Evolutionary conservation across 2,113 vertebrate species (phyloP).

Genomic region (Natator depressus): DNA sequence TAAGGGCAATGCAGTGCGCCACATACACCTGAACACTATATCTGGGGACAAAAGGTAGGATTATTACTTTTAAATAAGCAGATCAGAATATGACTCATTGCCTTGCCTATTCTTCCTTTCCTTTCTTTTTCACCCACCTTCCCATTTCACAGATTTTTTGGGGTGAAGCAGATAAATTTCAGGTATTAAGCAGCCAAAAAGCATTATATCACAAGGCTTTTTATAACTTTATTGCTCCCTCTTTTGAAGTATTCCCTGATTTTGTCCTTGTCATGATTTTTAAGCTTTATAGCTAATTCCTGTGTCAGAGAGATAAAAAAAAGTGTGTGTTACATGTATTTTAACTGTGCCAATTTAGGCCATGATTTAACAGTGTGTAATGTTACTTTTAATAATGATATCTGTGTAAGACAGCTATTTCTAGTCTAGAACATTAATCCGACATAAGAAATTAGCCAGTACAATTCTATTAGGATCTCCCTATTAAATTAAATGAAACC

Average conservation of each 20-base stretch:
- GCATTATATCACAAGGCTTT: not conserved
- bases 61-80: constrained; percentile 19
- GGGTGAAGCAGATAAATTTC: not conserved
- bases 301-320: constrained; percentile 6
- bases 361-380: constrained; percentile 3
- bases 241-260: not conserved
- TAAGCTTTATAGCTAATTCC: not conserved
- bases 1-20: constrained; percentile 7
- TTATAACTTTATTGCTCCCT: constrained; percentile 2
- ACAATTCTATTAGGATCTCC: constrained; percentile 51
- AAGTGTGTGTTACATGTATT: not conserved
- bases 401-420: constrained; percentile 38
- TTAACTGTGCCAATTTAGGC: not conserved
- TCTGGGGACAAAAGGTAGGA: not conserved
- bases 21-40: not conserved
- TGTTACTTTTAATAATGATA: constrained; percentile 44
- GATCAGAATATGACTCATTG: not conserved
- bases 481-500: constrained; percentile 69
- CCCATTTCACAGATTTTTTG: not conserved
- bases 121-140: not conserved
- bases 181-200: not conserved
- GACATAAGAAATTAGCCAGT: constrained; percentile 21
- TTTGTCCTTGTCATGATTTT: not conserved
- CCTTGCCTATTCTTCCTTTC: not conserved
- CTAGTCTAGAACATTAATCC: not conserved